These are phyloP conservation scores for Todiramphus saurophagus DNA, from an alignment of 2,113 vertebrate species.

Conservation along the genomic window DNA sequence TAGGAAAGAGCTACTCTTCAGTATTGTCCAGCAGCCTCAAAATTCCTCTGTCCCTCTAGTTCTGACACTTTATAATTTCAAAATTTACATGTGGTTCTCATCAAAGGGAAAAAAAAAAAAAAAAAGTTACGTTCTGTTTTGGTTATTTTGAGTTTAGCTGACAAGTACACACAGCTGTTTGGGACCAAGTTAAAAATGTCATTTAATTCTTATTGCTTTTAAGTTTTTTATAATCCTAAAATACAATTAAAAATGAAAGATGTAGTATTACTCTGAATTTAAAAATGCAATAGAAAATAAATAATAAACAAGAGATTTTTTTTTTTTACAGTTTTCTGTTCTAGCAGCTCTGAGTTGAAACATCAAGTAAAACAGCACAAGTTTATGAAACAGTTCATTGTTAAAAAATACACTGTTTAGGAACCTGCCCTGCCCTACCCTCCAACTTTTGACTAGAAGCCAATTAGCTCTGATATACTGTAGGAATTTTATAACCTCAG, in stretches of 20 bases:
- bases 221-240: not conserved
- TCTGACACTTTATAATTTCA: not conserved
- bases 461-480: not conserved
- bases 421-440: rapidly evolving
- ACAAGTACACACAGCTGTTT: not conserved
- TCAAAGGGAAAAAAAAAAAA: not conserved
- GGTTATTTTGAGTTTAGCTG: not conserved
- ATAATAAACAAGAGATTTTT: not conserved
- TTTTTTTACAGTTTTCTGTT: not conserved
- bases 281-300: not conserved
- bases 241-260: not conserved
- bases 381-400: not conserved
- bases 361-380: not conserved
- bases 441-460: rapidly evolving
- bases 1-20: not conserved
- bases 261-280: not conserved
- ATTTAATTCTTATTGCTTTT: not conserved
- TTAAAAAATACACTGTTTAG: not conserved
- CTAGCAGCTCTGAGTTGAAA: not conserved
- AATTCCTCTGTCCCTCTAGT: not conserved
- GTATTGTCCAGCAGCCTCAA: not conserved
- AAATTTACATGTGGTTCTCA: not conserved
- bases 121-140: not conserved
- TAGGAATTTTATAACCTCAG: not conserved
- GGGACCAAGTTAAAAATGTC: not conserved